Evolutionary conservation across 1,140 invertebrate genomes (phyloP).

Genomic region (Pteromalus puparum): DNA sequence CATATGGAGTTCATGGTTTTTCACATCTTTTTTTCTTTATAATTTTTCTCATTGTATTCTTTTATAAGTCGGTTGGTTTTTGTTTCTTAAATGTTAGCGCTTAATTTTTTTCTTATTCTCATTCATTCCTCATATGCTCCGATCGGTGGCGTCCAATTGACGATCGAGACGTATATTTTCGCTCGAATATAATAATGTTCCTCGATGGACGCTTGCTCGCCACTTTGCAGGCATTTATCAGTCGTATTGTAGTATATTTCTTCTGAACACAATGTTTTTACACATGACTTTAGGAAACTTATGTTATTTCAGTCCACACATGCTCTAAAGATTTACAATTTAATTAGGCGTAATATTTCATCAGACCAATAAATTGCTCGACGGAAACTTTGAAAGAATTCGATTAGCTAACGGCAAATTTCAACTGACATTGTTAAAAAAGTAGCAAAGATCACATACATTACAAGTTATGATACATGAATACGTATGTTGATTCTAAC

Average conservation of each 20-base stretch:
- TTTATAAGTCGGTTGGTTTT: conserved; percentile 69
- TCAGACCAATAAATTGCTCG: background rate
- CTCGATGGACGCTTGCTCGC: conserved; percentile 67
- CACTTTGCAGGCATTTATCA: conserved; percentile 71
- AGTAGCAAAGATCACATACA: background rate
- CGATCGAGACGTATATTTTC: conserved; percentile 63
- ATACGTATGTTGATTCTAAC: background rate
- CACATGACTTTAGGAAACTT: conserved; percentile 76
- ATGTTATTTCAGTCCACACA: conserved; percentile 71
- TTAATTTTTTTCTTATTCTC: conserved; percentile 54
- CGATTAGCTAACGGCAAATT: background rate
- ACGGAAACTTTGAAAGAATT: background rate
- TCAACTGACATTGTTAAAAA: background rate
- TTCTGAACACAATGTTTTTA: conserved; percentile 77
- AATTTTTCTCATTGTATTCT: conserved; percentile 63
- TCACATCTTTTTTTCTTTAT: conserved; percentile 49
- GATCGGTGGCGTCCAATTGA: conserved; percentile 67
- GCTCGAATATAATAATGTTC: conserved; percentile 57
- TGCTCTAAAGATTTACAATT: conserved; percentile 61
- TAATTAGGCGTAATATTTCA: background rate
- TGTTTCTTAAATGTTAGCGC: conserved; percentile 62
- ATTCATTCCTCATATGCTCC: conserved; percentile 72
- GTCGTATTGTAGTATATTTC: conserved; percentile 75
- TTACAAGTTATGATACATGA: background rate
- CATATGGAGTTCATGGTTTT: conserved; percentile 68